Base-by-base conservation (phyloP, 2,888 invertebrate species). In the Arctia plantaginis region DNA sequence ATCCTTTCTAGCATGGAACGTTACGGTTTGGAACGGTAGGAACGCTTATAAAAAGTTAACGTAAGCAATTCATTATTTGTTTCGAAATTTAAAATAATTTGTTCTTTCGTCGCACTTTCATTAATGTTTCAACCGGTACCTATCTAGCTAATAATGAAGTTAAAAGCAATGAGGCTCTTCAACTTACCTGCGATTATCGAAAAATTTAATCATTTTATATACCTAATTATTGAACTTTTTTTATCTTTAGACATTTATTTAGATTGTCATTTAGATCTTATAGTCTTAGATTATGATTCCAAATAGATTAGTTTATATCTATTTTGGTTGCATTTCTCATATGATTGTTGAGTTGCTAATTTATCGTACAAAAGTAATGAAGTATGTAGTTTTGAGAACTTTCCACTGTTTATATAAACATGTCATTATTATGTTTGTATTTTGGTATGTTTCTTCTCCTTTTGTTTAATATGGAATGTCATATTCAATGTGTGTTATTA, bases 101-200 rank as follows among this genome's bases (percentile, higher is more conserved):
- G n/a, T n/a, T 27, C 44, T 67, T n/a, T 18, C 35, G 72, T 67
- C n/a, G 27, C 23, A 70, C 33, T 74, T 69, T 71, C 74, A 87
- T 83, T 74, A 71, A 27, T 59, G 13, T 47, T 77, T 80, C 23
- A 68, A 69, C 76, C 20, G 8, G 44, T 66, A 41, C 10, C 41
- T 55, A 41, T 18, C 41, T 55, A n/a, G 55, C n/a, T 55, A 27
- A 59, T 55, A 41, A 27, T 66, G 67, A 75, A 75, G 74, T 73
- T 76, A 80, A 71, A 74, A 74, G 76, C 78, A 77, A 75, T 75
- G 82, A 84, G 89, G 86, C 87, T 84, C 79, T 87, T 89, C 84
- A 88, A 88, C 88, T 87, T 76, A 80, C 75, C 55, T 73, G 77
- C 80, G 78, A 78, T 79, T 69, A 82, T 80, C 78, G 78, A 77